Base-by-base conservation (phyloP, 2,888 invertebrate genomes). In the Acleris emargana region DNA sequence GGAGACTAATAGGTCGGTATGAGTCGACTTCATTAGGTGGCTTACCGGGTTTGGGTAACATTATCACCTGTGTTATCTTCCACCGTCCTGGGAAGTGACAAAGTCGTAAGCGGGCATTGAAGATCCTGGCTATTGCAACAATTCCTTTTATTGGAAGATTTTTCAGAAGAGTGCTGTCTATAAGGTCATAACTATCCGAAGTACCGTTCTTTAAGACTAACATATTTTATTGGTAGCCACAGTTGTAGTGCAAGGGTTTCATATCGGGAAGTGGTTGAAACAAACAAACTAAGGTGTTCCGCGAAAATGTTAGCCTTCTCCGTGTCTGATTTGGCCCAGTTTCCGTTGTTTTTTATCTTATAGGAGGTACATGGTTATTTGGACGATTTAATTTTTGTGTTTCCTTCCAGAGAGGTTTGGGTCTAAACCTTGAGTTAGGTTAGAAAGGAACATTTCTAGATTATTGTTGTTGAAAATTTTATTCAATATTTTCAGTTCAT, bases 61-160 rank as follows among this genome's bases (percentile, higher is more conserved):
- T 58, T 47, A 67, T 25, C 1, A 67, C 57, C 11, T 67, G 67
- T 18, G 67, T 58, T 43, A 62, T 58, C 47, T 60, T 67, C 67
- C 67, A 67, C 11, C 62, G 62, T 9, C 53, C 43, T 18, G 62
- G 62, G n/a, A 42, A 61, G 25, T 28, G 9, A 4, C 5, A 9
- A 13, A 45, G 61, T 22, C 51, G 52, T 18, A 67, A 38, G 18
- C 62, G 53, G n/a, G 62, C 58, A 58, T 62, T 62, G 38, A 58
- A 67, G 11, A 67, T 51, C 11, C 9, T 22, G 6, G 28, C 38
- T 16, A 64, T n/a, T 16, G 20, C 2, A 11, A 51, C 16, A 22
- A 63, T 25, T 7, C 59, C 64, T 53, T 58, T 53, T n/a, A 2
- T 59, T 5, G 64, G 64, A 3, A 64, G 52, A 38, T 61, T n/a